Evolutionary conservation across 2,888 invertebrate species (phyloP), one percentile per base, ranked within the genome.

Genomic region (Pammene fasciana): DNA sequence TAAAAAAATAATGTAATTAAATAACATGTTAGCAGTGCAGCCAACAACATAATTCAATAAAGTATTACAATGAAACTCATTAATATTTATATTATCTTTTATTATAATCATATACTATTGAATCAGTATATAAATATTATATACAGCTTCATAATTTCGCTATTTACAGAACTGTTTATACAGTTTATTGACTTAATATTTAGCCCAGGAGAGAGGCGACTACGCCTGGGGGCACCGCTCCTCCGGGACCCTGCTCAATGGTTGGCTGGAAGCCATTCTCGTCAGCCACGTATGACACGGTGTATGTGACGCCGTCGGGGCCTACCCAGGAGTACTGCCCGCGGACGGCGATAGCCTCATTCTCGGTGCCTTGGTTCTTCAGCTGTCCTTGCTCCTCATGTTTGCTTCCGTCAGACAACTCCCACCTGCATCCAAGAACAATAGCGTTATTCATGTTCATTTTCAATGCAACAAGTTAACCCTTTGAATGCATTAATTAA

Each of bases 211-310:
- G 81, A 9, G 91, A 87, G 0, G 89, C 84, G 50, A 91, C 75
- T 6, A 92, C 91, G 0, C 82, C 88, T 0, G 86, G 72, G 0
- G 92, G 87, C 3, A 90, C 72, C 0, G 82, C 79, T 5, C 92
- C 90, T 0, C 90, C 90, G 0, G 87, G 86, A 0, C 88, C 87
- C 72, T 92, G 91, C 67, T 90, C 83, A 66, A 92, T 90, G 67
- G 85, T 84, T 0, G 94, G 89, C 72, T 88, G 89, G 86, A 87
- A 92, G 0, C 92, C 92, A 66, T 92, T 92, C 70, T 92, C 92
- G 68, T 94, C 94, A 46, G 94, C 94, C 26, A 91, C 82, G 82
- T 94, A 94, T 48, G 88, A 94, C 68, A 95, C 94, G 5, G 90
- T 90, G 81, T 95, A 95, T 0, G 86, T 86, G 34, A 92, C 88